Base-by-base conservation (phyloP, 2,888 invertebrate species). In the Rutpela maculata region DNA sequence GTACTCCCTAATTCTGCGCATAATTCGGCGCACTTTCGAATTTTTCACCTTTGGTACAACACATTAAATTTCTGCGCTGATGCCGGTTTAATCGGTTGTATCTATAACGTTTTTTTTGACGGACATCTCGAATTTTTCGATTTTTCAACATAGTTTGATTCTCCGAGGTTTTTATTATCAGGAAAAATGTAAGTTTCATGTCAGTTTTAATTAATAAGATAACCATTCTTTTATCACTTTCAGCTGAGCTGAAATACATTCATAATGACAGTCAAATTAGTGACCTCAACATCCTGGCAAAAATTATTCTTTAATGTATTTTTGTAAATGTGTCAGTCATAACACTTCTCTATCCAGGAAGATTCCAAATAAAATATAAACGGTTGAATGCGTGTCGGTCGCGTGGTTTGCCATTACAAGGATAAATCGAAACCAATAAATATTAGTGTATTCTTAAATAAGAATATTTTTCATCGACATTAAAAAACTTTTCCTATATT, bases 401-500 rank as follows among this genome's bases (percentile, higher is more conserved):
- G 50, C 50, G n/a, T 6, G 50, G 50, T 50, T 50, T n/a, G 12
- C 50, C n/a, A 50, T 50, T 50, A 50, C 50, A 50, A 5, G 50
- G n/a, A 50, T 50, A 50, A 50, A 63, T 63, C 63, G 73, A 70
- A 76, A 76, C 74, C 74, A 67, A 79, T 79, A 76, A 72, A 77
- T 76, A 79, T 79, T 79, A 72, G 72, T 77, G 69, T 17, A 67
- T 71, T 68, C 68, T 18, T 59, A 59, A 72, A 77, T 78, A 76
- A 77, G 74, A 71, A 80, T 74, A 80, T 80, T 74, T 76, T 74
- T 80, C 76, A 69, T 78, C 50, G 77, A 65, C 76, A 80, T 80
- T 74, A 78, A 80, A 79, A 80, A 80, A 80, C 66, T 80, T 80
- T 80, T 76, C 76, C 76, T 50, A 50, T 76, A 76, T 78, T 78